These are phyloP conservation scores for Alviniconcha marisindica DNA, from an alignment of 1,140 invertebrate species.

Conservation along the genomic window DNA sequence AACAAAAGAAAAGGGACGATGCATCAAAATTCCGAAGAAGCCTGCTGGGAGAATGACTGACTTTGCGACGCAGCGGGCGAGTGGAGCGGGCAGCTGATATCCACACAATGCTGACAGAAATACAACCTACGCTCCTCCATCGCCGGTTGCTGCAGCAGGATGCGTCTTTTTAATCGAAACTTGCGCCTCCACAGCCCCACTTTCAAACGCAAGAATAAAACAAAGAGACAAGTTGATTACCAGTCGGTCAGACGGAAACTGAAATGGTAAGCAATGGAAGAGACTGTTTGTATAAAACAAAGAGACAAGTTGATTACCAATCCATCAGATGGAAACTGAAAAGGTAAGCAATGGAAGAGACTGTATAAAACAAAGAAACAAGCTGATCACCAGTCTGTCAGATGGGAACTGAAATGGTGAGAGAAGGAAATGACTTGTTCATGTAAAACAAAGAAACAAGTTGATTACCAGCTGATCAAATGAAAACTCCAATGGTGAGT, in stretches of 20 bases:
- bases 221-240: conserved; percentile 40
- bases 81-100: conserved; percentile 23
- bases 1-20: conserved; percentile 9
- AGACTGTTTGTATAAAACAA: no score
- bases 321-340: conserved; percentile 5
- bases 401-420: conserved; percentile 24
- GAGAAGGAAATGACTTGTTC: neutral
- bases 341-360: no score
- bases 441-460: conserved; percentile 38
- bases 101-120: conserved; percentile 29
- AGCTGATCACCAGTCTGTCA: no score
- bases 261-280: no score
- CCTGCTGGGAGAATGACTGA: neutral
- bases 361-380: no score
- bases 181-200: conserved; percentile 70
- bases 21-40: neutral
- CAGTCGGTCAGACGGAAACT: neutral
- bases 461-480: conserved; percentile 20
- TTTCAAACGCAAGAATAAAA: conserved; percentile 59
- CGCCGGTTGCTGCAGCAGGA: conserved; percentile 45
- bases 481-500: no score
- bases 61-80: neutral
- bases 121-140: conserved; percentile 59
- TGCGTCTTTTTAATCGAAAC: conserved; percentile 68
- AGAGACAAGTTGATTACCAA: conserved; percentile 31